Base-by-base conservation (phyloP, 2,113 vertebrate genomes). In the Colius striatus region DNA sequence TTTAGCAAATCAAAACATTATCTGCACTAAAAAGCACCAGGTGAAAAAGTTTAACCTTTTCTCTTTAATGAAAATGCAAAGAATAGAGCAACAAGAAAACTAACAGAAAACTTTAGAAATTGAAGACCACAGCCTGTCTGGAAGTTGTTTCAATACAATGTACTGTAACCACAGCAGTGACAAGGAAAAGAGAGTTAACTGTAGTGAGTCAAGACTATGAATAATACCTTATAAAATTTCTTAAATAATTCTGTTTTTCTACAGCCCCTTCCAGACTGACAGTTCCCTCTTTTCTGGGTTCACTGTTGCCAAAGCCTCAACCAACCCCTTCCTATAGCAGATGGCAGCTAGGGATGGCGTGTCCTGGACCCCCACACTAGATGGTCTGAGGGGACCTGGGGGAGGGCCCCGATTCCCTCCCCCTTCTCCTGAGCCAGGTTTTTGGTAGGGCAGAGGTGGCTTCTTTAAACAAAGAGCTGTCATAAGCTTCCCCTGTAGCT, bases 1-100 rank as follows among this genome's bases (percentile, higher is more conserved):
- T 89, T 91, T 77, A 91, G 54, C 13, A 91, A 91, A 41, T 61
- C 23, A 27, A 72, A 83, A 65, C 79, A 89, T 63, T 82, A 88
- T 60, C 50, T 83, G 45, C 32, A 51, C 6, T 89, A 83, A 68
- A 34, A 26, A 91, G 16, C 19, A 77, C 32, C 34, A 53, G 19
- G 53, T 3, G 51, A 26, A 82, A 58, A 85, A 32, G 6, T 20
- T 77, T 68, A 53, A 65, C 34, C 13, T 26, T 38, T 11, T 65
- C 32, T 76, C 58, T 76, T 29, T 11, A 61, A 91, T 80, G 20
- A 76, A 80, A 86, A 80, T 10, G 60, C 38, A 34, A 43, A 75
- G 48, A 84, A 65, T 1, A 0, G 29, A 5, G 34, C n/a, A 8
- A 0, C 9, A 68, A 84, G 9, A 16, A 84, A 77, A 74, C 5